Conservation (phyloP, 2,888 invertebrate species). For the Odontocolon sp. region DNA sequence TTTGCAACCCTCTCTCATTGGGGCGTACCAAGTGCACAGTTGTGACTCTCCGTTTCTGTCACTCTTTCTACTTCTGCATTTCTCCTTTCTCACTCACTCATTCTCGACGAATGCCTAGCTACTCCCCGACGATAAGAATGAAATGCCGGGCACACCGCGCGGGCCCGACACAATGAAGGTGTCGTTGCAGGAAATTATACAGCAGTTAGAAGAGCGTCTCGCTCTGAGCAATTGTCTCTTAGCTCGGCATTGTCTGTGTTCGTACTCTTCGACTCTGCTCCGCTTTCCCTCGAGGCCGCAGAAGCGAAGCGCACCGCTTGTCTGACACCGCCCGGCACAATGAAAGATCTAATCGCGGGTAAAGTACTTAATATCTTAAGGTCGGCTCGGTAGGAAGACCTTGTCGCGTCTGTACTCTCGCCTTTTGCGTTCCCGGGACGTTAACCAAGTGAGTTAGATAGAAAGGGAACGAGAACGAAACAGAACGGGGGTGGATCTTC, state of each 20-base stretch:
- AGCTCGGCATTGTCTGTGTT: constrained; percentile 74
- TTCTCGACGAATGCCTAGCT: constrained; percentile 39
- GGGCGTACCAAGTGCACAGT: not conserved
- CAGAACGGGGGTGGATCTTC: constrained; percentile 57
- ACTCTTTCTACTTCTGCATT: constrained; percentile 44
- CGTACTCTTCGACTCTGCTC: constrained; percentile 33
- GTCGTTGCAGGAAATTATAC: constrained; percentile 82
- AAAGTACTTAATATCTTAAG: constrained; percentile 81
- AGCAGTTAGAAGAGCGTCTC: constrained; percentile 79
- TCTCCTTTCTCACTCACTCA: constrained; percentile 42
- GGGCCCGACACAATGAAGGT: constrained; percentile 78
- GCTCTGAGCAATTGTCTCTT: constrained; percentile 79
- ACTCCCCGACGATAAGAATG: constrained; percentile 76
- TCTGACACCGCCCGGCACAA: constrained; percentile 79
- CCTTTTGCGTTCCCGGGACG: constrained; percentile 39
- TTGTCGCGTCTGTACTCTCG: constrained; percentile 42
- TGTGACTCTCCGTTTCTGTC: constrained; percentile 37
- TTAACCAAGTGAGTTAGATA: constrained; percentile 54
- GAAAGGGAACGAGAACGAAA: constrained; percentile 59
- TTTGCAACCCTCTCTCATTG: constrained; percentile 42
- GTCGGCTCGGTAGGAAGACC: constrained; percentile 70
- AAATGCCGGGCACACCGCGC: constrained; percentile 69
- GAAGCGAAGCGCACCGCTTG: constrained; percentile 71
- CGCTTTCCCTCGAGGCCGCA: constrained; percentile 43
- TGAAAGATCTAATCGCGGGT: constrained; percentile 81